A percentile compares a stretch with the other conserved stretches of the same genome.
These are phyloP conservation scores for Eurystomus gularis DNA, from an alignment of 2,113 vertebrate genomes.

Conservation along the genomic window DNA sequence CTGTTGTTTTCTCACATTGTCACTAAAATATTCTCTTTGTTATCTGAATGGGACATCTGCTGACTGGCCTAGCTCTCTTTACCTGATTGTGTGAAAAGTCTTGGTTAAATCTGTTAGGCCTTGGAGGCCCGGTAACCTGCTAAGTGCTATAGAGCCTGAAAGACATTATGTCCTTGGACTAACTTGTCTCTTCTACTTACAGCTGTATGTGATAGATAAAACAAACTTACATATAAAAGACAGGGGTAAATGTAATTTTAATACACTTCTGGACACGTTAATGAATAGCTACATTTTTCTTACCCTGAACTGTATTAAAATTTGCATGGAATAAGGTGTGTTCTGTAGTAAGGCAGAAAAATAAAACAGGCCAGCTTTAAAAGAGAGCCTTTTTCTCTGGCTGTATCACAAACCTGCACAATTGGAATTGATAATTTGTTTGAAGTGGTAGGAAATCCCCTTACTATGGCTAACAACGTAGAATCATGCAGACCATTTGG, in stretches of 20 bases:
- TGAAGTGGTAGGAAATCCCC: constrained; percentile 19
- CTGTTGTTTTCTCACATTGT: constrained; percentile 95
- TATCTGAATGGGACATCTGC: constrained; percentile 79
- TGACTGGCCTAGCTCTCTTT: constrained; percentile 75
- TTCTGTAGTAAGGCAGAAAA: neutral
- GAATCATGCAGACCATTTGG: constrained; percentile 11
- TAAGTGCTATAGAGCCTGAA: constrained; percentile 90
- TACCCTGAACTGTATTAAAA: neutral
- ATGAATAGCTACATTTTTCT: constrained; percentile 35
- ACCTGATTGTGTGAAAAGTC: constrained; percentile 97
- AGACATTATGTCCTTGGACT: constrained; percentile 89
- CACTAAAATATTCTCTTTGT: constrained; percentile 90
- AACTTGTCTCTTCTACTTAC: constrained; percentile 77
- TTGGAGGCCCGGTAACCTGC: constrained; percentile 82
- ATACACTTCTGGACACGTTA: neutral
- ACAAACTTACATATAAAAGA: neutral
- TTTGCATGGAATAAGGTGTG: neutral
- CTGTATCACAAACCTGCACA: neutral
- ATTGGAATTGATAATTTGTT: constrained; percentile 17
- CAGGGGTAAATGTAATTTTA: constrained; percentile 14
- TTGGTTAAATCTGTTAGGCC: constrained; percentile 86
- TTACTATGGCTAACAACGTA: neutral
- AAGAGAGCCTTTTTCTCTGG: neutral
- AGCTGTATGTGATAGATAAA: constrained; percentile 57
- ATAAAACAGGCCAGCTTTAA: neutral